phyloP scores from a whole-genome alignment of 2,888 invertebrate genomes.

The Apeira syringaria region DNA sequence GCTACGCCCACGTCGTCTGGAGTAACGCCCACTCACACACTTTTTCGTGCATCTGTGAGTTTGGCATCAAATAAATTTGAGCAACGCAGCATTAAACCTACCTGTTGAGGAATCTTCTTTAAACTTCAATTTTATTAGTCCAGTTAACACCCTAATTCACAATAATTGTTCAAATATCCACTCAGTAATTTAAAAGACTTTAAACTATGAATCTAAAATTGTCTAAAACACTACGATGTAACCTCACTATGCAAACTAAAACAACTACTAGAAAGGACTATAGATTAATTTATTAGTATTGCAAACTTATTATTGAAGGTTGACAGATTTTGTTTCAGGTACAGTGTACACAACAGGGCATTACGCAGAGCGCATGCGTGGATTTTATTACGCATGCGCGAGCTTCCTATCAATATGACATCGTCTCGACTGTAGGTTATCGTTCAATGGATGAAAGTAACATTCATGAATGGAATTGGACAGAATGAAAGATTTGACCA shows the following conservation, averaged over 20 bases:
- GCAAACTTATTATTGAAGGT: slow-evolving; percentile 59
- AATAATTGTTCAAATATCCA: slow-evolving; percentile 8
- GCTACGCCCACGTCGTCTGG: slow-evolving; percentile 71
- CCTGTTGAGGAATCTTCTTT: slow-evolving; percentile 63
- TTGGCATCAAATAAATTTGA: slow-evolving; percentile 40
- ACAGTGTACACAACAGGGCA: slow-evolving; percentile 59
- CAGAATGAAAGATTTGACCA: slow-evolving; percentile 27
- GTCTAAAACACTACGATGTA: slow-evolving; percentile 27
- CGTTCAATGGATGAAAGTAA: slow-evolving; percentile 67
- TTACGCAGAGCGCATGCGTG: slow-evolving; percentile 47
- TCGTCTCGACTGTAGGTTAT: slow-evolving; percentile 51
- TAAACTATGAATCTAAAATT: too few species aligned
- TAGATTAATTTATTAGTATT: slow-evolving; percentile 38
- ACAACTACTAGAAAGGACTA: slow-evolving; percentile 33
- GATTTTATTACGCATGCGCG: slow-evolving; percentile 54
- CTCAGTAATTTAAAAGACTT: slow-evolving; percentile 1
- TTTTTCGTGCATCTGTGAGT: slow-evolving; percentile 39
- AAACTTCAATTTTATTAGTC: slow-evolving; percentile 36
- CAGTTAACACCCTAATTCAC: slow-evolving; percentile 22
- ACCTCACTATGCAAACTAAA: slow-evolving; percentile 39
- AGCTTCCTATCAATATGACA: slow-evolving; percentile 70
- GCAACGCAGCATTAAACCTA: slow-evolving; percentile 47
- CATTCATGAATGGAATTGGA: slow-evolving; percentile 59
- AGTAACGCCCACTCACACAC: slow-evolving; percentile 64
- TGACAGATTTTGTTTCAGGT: slow-evolving; percentile 59